Evolutionary conservation across 2,797 vertebrate species (phyloP), one percentile per base, ranked within the genome.

Genomic region (Adrianichthys oophorus): DNA sequence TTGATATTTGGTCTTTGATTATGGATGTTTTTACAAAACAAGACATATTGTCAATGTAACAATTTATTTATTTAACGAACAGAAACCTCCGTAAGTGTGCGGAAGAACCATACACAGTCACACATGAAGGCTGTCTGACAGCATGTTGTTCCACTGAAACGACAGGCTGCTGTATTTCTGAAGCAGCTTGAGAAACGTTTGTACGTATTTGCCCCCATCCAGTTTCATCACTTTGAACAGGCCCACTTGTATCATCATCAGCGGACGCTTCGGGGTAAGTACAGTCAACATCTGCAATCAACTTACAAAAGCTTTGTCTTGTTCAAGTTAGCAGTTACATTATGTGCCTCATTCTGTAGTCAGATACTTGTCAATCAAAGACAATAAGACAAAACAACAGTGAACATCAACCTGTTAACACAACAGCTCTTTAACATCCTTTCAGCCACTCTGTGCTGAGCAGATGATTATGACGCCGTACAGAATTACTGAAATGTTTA

Each of bases 311-410:
- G 69, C 68, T 41, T 67, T 40, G 58, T 72, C 68, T 72, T 62
- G 66, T 85, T 90, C 86, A 85, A 83, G 87, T 87, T 86, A 89
- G 76, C 79, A 80, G 78, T 78, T 74, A 83, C 85, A 79, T 74
- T 72, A 82, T 87, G 82, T 87, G 87, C 83, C 82, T 80, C 80
- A 73, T 70, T 66, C 72, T 74, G 68, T 53, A 57, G 77, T 80
- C 81, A 65, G 72, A 80, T 61, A 50, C 52, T 70, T 74, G 72
- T 79, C 71, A 79, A 76, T 78, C 73, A 68, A 80, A 76, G 77
- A 82, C 74, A 77, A 74, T 80, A 77, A 78, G 76, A 87, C 84
- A 79, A 76, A 62, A 85, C 75, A 78, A 86, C 76, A 86, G 79
- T 70, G 49, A 79, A 87, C 72, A 85, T 78, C 78, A 84, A 84